These are phyloP conservation scores for Anastrepha obliqua DNA, from an alignment of 1,140 invertebrate species.

Conservation along the genomic window DNA sequence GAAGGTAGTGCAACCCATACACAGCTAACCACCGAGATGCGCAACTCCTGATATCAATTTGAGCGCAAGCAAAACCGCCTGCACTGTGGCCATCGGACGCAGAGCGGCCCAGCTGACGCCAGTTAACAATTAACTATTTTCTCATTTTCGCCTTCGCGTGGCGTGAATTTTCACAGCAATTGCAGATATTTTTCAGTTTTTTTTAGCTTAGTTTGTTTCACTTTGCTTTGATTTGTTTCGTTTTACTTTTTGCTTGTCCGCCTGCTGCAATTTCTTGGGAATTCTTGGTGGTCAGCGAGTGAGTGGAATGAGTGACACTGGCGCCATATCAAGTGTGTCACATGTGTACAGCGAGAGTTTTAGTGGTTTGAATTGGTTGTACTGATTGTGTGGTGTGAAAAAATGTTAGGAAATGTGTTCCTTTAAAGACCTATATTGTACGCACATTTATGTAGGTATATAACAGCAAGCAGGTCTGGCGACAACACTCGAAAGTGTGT, in stretches of 20 bases:
- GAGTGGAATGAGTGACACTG: conserved; percentile 23
- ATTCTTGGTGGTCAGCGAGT: conserved; percentile 15
- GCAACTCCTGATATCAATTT: neutral
- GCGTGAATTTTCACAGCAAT: neutral
- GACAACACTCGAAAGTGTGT: too few species aligned
- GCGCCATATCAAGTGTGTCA: neutral
- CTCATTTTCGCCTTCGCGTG: conserved; percentile 28
- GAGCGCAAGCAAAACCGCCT: neutral
- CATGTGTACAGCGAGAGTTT: neutral
- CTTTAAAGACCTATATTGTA: too few species aligned
- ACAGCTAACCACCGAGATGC: neutral
- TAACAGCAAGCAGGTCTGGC: too few species aligned
- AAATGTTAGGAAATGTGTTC: too few species aligned
- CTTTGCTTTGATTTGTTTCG: neutral
- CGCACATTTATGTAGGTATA: too few species aligned
- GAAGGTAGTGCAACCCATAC: neutral
- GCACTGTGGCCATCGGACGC: neutral
- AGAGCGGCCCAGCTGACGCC: neutral
- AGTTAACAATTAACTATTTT: conserved; percentile 43
- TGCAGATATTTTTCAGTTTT: neutral
- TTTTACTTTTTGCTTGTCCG: neutral
- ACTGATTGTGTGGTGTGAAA: too few species aligned
- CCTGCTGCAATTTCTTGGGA: neutral
- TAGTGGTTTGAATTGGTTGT: neutral
- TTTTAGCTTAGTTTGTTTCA: neutral